A percentile compares a stretch with the other conserved stretches of the same genome.
These are phyloP conservation scores for Mastigias papua DNA, from an alignment of 30 jellyfish, hydroid and myxozoan genomes.

Conservation along the genomic window DNA sequence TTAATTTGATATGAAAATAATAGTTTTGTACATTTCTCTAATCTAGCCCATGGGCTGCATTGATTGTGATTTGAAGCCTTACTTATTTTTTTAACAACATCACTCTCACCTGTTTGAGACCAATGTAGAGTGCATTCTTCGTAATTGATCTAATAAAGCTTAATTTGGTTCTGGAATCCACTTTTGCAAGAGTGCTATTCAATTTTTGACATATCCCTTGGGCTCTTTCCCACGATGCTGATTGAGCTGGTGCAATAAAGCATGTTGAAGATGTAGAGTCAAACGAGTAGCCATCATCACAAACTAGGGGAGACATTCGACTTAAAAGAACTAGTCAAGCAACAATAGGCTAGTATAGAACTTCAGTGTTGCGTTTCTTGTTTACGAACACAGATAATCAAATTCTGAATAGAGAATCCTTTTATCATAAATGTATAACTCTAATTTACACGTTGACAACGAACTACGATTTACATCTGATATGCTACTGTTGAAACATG, in stretches of 20 bases:
- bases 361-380: neutral
- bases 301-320: neutral
- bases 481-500: too few relatives aligned
- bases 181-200: constrained; percentile 20
- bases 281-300: constrained; percentile 20
- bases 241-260: neutral
- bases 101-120: constrained; percentile 22
- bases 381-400: neutral
- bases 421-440: too few relatives aligned
- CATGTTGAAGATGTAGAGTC: constrained; percentile 13
- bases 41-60: too few relatives aligned
- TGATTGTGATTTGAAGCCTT: too few relatives aligned
- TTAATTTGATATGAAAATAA: too few relatives aligned
- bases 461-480: too few relatives aligned
- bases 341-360: neutral
- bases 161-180: neutral
- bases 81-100: neutral
- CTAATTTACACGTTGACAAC: too few relatives aligned
- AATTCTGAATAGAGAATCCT: too few relatives aligned
- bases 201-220: neutral
- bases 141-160: constrained; percentile 11
- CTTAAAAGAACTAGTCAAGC: neutral
- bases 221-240: constrained; percentile 10
- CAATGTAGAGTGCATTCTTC: constrained; percentile 11
- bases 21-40: too few relatives aligned